Conservation (phyloP, 2,113 vertebrate genomes). For the Seriola dumerili region DNA sequence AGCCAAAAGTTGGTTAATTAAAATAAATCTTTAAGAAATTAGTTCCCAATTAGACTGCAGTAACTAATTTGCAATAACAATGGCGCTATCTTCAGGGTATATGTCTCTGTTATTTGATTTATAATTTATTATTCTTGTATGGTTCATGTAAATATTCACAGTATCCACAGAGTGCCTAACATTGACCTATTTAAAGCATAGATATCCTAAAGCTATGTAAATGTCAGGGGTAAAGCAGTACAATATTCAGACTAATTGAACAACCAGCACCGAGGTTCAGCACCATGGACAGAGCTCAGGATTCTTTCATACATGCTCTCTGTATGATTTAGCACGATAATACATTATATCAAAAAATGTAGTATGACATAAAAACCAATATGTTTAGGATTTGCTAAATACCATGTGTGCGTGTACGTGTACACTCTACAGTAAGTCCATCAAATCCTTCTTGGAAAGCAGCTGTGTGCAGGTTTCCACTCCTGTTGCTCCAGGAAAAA, state of each 20-base stretch:
- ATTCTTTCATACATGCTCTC: not conserved
- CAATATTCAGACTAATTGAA: not conserved
- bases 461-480: not conserved
- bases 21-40: not conserved
- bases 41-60: not conserved
- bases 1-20: not conserved
- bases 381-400: slow-evolving; percentile 1
- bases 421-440: not conserved
- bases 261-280: slow-evolving; percentile 36
- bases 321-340: not conserved
- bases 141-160: slow-evolving; percentile 9
- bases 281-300: slow-evolving; percentile 45
- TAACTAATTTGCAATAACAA: slow-evolving; percentile 10
- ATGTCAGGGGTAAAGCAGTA: slow-evolving; percentile 15
- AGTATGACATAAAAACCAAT: not conserved
- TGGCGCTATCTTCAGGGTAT: not conserved
- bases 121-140: slow-evolving; percentile 10
- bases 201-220: not conserved
- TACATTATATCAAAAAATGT: not conserved
- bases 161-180: not conserved
- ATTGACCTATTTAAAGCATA: slow-evolving; percentile 22
- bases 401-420: not conserved
- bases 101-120: slow-evolving; percentile 7
- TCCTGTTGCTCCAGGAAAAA: slow-evolving; percentile 23
- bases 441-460: not conserved